These are phyloP conservation scores for Halcyon smyrnensis DNA, from an alignment of 2,797 vertebrate genomes.

Conservation along the genomic window DNA sequence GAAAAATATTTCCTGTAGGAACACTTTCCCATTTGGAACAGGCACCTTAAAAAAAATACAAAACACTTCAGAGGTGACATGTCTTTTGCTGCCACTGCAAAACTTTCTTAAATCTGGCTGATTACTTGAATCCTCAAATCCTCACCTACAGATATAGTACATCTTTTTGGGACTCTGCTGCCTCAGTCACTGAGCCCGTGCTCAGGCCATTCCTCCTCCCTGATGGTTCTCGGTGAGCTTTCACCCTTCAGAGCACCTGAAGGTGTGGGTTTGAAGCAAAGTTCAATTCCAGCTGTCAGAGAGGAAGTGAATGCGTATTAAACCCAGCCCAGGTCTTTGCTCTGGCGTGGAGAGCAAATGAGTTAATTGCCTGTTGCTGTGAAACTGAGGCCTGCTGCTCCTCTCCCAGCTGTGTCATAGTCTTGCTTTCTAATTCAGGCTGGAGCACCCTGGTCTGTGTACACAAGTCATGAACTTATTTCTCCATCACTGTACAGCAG, in stretches of 20 bases:
- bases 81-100: not conserved
- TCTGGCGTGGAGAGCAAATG: not conserved
- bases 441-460: not conserved
- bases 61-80: not conserved
- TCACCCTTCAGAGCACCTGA: not conserved
- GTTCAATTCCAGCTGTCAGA: not conserved
- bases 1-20: slow-evolving; percentile 34
- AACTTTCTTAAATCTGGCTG: not conserved
- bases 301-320: not conserved
- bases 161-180: not conserved
- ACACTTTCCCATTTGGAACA: not conserved
- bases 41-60: not conserved
- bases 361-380: not conserved
- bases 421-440: not conserved
- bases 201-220: not conserved
- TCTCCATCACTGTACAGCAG: not conserved
- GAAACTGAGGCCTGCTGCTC: not conserved
- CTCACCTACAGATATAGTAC: not conserved
- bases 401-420: not conserved
- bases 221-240: not conserved
- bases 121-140: not conserved
- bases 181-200: not conserved
- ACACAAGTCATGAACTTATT: not conserved
- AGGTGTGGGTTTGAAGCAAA: not conserved
- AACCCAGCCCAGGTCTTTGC: not conserved